Percentiles rank a stretch among this genome's conserved stretches.
Evolutionary conservation across 2,888 invertebrate genomes (phyloP).

Genomic region (Phengaris alcon): DNA sequence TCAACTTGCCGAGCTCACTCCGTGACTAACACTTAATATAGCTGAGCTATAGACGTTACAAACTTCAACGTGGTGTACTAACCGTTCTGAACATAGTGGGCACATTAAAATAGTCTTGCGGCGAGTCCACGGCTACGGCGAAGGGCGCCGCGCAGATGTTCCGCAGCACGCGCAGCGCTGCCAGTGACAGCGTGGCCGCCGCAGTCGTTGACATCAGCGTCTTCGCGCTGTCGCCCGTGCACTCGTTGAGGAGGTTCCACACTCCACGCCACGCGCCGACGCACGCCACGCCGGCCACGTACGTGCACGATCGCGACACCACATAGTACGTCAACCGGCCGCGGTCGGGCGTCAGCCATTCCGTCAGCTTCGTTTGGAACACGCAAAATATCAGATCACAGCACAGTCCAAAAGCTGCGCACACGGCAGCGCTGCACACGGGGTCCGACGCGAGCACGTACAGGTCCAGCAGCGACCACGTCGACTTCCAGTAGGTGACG

Average conservation of each 20-base stretch:
- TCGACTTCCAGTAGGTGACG: conserved; percentile 92
- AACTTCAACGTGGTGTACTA: conserved; percentile 59
- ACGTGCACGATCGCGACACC: conserved; percentile 86
- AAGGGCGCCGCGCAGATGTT: conserved; percentile 92
- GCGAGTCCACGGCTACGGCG: conserved; percentile 85
- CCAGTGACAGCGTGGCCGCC: conserved; percentile 83
- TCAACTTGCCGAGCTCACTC: background rate
- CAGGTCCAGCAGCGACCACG: conserved; percentile 88
- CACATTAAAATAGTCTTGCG: conserved; percentile 89
- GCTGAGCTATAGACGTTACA: background rate
- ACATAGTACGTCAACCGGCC: conserved; percentile 84
- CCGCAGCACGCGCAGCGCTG: conserved; percentile 84
- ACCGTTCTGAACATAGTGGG: conserved; percentile 92
- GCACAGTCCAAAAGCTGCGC: conserved; percentile 84
- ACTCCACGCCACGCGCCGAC: conserved; percentile 94
- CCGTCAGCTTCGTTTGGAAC: conserved; percentile 81
- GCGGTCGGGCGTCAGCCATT: conserved; percentile 81
- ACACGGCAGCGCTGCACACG: conserved; percentile 82
- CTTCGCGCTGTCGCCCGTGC: conserved; percentile 80
- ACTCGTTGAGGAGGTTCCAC: conserved; percentile 87
- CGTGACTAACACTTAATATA: background rate
- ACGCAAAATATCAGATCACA: conserved; percentile 85
- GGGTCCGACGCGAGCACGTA: conserved; percentile 83
- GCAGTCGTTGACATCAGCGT: conserved; percentile 82
- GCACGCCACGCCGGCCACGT: conserved; percentile 87